Base-by-base conservation (phyloP, 2,888 invertebrate species). In the Idaea straminata region DNA sequence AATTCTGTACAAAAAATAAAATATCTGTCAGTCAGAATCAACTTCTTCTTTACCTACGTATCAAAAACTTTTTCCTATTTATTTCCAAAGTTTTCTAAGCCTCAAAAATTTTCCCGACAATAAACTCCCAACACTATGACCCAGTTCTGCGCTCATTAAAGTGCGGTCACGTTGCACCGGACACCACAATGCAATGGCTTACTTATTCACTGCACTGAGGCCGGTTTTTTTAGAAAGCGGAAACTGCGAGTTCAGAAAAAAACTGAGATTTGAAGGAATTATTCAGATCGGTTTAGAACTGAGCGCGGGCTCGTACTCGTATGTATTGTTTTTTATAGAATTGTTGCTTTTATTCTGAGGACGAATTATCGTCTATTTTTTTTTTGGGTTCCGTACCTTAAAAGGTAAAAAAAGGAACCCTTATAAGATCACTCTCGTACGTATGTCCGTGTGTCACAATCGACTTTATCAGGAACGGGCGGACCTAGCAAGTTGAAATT, bases 81-180 rank as follows among this genome's bases (percentile, higher is more conserved):
- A 25, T 10, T 13, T 13, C 10, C 13, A 47, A 47, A 47, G 47
- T 47, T 47, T 47, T 13, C 47, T 47, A 7, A 47, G 47, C 47
- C 10, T 47, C 47, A 25, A 25, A 25, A 25, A 25, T 25, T 25
- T 25, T 25, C 25, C 25, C 25, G 25, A 25, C 25, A 25, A 25
- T 35, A 59, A 67, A 63, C 35, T 80, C 78, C 71, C 57, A 63
- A 38, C 64, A 63, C 62, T 64, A 80, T 84, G 86, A 83, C 87
- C 88, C 79, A 86, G 77, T 86, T 86, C 78, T 71, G 71, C 75
- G 74, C 86, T 89, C 89, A 89, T 89, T 89, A 89, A 84, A 82
- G 87, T 84, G 83, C 79, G 83, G 82, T 85, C 85, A 84, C 84
- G 83, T 74, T 77, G 83, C 83, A 77, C 76, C 79, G 79, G 84